phyloP scores from a whole-genome alignment of 1,140 invertebrate species.

The Heliconius hermathena region DNA sequence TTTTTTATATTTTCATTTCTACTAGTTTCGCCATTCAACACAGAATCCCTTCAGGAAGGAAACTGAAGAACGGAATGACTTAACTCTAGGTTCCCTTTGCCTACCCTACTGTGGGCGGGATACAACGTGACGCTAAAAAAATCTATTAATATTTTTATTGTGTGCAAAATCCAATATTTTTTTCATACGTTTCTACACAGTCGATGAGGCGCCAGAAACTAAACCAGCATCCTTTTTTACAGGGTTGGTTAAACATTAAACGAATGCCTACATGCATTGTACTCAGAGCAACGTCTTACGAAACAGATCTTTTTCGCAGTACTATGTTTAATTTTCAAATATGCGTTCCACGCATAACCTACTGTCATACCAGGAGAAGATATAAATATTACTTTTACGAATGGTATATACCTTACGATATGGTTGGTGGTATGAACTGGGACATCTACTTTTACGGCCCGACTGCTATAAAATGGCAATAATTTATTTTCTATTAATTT shows the following conservation, averaged over 20 bases:
- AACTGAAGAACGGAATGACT: too few species aligned
- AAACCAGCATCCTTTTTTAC: constrained; percentile 26
- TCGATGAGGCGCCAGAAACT: background rate
- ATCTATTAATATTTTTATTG: too few species aligned
- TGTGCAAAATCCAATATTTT: background rate
- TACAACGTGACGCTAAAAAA: too few species aligned
- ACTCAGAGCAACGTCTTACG: constrained; percentile 49
- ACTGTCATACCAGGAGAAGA: constrained; percentile 50
- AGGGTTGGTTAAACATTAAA: constrained; percentile 57
- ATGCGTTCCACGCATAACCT: constrained; percentile 59
- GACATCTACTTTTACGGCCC: constrained; percentile 65
- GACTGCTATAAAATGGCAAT: constrained; percentile 41
- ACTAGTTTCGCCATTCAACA: too few species aligned
- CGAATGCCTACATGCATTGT: constrained; percentile 64
- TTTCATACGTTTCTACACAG: background rate
- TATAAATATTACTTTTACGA: constrained; percentile 62
- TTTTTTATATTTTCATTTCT: too few species aligned
- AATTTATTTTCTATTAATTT: constrained; percentile 18
- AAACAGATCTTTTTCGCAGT: constrained; percentile 48
- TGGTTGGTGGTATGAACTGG: constrained; percentile 58
- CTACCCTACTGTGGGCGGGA: too few species aligned
- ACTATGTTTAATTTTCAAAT: constrained; percentile 59
- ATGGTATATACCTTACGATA: constrained; percentile 58
- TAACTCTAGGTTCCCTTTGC: too few species aligned
- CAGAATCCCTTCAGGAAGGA: too few species aligned